Conservation (phyloP, 2,888 invertebrate genomes). For the Argyra leucocephala region DNA sequence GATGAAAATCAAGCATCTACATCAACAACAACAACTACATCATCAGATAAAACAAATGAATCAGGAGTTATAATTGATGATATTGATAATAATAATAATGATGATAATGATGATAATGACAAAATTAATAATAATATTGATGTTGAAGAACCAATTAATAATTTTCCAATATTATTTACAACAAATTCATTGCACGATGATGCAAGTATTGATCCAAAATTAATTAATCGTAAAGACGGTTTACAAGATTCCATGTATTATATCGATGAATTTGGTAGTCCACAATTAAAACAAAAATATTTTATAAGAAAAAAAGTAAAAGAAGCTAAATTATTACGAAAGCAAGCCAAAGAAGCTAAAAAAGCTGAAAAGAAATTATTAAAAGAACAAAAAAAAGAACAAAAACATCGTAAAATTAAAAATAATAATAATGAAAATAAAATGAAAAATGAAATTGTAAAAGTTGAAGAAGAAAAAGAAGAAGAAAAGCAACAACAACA, state of each 20-base stretch:
- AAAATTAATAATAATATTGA: not conserved
- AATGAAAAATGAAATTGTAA: conserved; percentile 25
- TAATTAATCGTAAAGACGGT: conserved; percentile 42
- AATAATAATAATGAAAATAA: conserved; percentile 16
- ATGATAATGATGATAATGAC: not conserved
- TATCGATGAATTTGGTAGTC: conserved; percentile 42
- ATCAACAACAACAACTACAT: not conserved
- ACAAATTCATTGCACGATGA: not conserved
- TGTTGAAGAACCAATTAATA: not conserved
- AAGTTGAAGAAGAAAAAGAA: conserved; percentile 22
- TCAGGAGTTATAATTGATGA: not conserved
- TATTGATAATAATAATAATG: too few species aligned
- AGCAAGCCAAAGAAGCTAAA: conserved; percentile 21
- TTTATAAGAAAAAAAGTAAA: conserved; percentile 37
- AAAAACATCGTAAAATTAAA: conserved; percentile 26
- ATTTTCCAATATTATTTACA: conserved; percentile 11
- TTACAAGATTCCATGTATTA: conserved; percentile 42
- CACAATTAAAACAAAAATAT: conserved; percentile 39
- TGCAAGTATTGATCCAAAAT: conserved; percentile 35
- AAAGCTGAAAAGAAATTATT: not conserved
- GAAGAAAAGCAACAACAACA: not conserved
- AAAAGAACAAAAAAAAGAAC: conserved; percentile 14
- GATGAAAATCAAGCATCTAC: not conserved
- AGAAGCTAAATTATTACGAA: conserved; percentile 23
- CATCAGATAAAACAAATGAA: conserved; percentile 1